Percentiles rank a stretch among this genome's conserved stretches.
Evolutionary conservation across 2,113 vertebrate genomes (phyloP).

Genomic region (Delphinapterus leucas): DNA sequence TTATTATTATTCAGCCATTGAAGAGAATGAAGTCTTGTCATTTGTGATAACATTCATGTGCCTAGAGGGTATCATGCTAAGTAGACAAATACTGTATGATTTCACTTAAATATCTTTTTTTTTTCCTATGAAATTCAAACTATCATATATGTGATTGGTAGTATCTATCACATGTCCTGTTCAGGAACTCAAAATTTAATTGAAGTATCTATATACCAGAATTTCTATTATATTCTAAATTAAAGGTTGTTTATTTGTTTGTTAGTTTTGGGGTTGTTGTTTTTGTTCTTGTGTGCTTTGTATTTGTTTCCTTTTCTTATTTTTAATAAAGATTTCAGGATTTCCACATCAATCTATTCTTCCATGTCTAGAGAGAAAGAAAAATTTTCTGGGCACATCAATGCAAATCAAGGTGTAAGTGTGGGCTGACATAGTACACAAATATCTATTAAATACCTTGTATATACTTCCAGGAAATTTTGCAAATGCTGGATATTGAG

Average conservation of each 20-base stretch:
- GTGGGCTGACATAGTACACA: neutral
- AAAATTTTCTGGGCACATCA: neutral
- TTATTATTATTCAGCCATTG: neutral
- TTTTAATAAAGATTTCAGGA: neutral
- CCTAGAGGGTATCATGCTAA: neutral
- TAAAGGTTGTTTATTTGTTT: neutral
- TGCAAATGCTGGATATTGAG: neutral
- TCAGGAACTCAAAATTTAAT: slow-evolving; percentile 19
- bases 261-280: neutral
- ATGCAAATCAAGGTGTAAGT: neutral
- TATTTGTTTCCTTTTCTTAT: neutral
- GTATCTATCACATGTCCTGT: neutral
- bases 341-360: neutral
- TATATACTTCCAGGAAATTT: neutral
- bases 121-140: neutral
- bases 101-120: neutral
- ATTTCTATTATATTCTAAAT: neutral
- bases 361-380: neutral
- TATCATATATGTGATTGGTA: neutral
- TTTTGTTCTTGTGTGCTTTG: neutral
- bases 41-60: neutral
- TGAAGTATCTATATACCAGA: neutral
- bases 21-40: neutral
- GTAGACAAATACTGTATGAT: neutral
- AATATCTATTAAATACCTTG: neutral